Conservation (phyloP, 2,113 vertebrate species). For the Hippocampus abdominalis region DNA sequence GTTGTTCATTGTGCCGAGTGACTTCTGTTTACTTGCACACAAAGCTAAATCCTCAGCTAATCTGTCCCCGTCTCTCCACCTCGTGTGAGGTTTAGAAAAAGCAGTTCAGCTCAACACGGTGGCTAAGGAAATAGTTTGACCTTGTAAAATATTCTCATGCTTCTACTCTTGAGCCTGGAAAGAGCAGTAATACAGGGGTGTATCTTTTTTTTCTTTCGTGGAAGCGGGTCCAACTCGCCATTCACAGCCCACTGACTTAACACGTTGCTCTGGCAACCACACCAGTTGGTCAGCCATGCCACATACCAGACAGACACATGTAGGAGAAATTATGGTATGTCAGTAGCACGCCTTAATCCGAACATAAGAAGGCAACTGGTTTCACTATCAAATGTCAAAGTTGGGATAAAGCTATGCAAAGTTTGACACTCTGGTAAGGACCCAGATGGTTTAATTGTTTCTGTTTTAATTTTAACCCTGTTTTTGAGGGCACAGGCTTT, state of each 20-base stretch:
- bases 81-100: slow-evolving; percentile 56
- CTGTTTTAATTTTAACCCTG: slow-evolving; percentile 30
- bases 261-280: slow-evolving; percentile 63
- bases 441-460: slow-evolving; percentile 20
- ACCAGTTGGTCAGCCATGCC: slow-evolving; percentile 60
- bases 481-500: slow-evolving; percentile 24
- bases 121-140: slow-evolving; percentile 24
- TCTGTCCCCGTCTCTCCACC: slow-evolving; percentile 50
- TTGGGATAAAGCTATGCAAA: slow-evolving; percentile 12
- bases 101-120: slow-evolving; percentile 20
- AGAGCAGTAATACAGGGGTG: slow-evolving; percentile 18
- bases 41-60: slow-evolving; percentile 65
- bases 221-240: slow-evolving; percentile 46
- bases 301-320: slow-evolving; percentile 73
- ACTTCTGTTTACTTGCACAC: slow-evolving; percentile 69
- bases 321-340: slow-evolving; percentile 67
- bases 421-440: slow-evolving; percentile 38
- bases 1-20: slow-evolving; percentile 69
- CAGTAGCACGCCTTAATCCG: slow-evolving; percentile 52
- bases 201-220: slow-evolving; percentile 22
- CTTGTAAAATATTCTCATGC: slow-evolving; percentile 22
- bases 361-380: slow-evolving; percentile 44
- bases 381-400: slow-evolving; percentile 42
- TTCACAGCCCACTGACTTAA: slow-evolving; percentile 71
- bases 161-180: slow-evolving; percentile 40